Conservation (phyloP, 1,140 invertebrate species). For the Cotesia chilonis region DNA sequence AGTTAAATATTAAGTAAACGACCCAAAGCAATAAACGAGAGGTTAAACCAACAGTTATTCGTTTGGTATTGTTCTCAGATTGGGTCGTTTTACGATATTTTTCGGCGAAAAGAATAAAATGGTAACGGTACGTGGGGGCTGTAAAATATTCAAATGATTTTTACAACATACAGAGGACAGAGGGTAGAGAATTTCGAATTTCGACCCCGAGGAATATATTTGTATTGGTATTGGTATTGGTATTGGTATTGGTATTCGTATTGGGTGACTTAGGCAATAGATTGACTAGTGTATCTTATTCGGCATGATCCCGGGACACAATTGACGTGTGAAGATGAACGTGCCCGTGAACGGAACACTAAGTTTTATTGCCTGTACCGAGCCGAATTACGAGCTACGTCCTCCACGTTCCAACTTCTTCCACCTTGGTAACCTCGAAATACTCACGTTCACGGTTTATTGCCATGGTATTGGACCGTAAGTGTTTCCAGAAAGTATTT, state of each 20-base stretch:
- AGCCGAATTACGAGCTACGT: conserved; percentile 41
- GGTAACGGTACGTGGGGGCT: conserved; percentile 40
- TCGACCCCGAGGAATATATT: not conserved
- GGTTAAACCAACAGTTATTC: conserved; percentile 35
- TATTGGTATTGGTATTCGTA: not conserved
- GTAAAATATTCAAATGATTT: conserved; percentile 39
- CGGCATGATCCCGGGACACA: conserved; percentile 16
- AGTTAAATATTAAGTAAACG: conserved; percentile 10
- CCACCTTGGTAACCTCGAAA: conserved; percentile 37
- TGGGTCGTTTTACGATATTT: conserved; percentile 19
- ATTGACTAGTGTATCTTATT: conserved; percentile 7
- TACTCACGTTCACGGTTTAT: conserved; percentile 42
- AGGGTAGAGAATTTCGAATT: conserved; percentile 14
- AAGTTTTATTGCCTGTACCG: conserved; percentile 42
- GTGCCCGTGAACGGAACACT: conserved; percentile 36
- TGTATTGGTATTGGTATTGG: not conserved
- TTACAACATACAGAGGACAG: not conserved
- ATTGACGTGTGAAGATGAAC: conserved; percentile 32
- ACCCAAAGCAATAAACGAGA: conserved; percentile 21
- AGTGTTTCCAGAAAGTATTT: conserved; percentile 21
- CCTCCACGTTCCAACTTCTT: conserved; percentile 11
- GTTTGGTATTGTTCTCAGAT: conserved; percentile 35
- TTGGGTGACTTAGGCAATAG: conserved; percentile 23
- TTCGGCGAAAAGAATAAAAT: conserved; percentile 33
- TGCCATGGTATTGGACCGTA: conserved; percentile 24